Base-by-base conservation (phyloP, 2,113 vertebrate species). In the Cisticola juncidis region DNA sequence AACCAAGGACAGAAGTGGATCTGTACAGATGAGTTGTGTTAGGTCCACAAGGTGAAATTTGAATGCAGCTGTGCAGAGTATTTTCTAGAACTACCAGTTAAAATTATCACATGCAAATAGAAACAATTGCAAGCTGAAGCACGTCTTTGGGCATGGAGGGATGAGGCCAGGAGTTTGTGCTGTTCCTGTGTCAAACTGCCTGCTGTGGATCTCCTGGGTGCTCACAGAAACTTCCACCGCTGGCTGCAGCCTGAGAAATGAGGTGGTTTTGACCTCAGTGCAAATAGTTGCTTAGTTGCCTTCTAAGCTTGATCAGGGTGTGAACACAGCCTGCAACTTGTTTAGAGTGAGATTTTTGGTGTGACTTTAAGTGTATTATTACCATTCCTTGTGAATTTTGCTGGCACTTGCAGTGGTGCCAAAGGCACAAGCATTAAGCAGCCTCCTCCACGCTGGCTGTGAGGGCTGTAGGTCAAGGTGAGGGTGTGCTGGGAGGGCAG, bases 21-120 rank as follows among this genome's bases (percentile, higher is more conserved):
- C 42, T 3, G 3, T 47, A 7, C 20, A 48, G 14, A 53, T 58
- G 17, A n/a, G 24, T 14, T 62, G 17, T 48, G 3, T 82, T 54
- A 65, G 69, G 20, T 78, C 83, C 78, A 61, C 22, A 29, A 80
- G 90, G 38, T 66, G 79, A 77, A 74, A 88, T 81, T 66, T 73
- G 70, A 81, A 74, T 79, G 54, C 66, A 50, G 51, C 81, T 86
- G 44, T 66, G 28, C 36, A 53, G 88, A 81, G 58, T 90, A 62
- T 95, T 95, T 88, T 90, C 88, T 93, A 64, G 90, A 96, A 71
- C 76, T 92, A 74, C 88, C 48, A 74, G 76, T 90, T 92, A 90
- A 94, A 93, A 94, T 90, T 60, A 92, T 92, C 44, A 21, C 86
- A 96, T 93, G 82, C 82, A 96, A 93, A 95, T 68, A 38, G 92